phyloP scores from a whole-genome alignment of 2,113 vertebrate species.

The Tricholaema leucomelas region DNA sequence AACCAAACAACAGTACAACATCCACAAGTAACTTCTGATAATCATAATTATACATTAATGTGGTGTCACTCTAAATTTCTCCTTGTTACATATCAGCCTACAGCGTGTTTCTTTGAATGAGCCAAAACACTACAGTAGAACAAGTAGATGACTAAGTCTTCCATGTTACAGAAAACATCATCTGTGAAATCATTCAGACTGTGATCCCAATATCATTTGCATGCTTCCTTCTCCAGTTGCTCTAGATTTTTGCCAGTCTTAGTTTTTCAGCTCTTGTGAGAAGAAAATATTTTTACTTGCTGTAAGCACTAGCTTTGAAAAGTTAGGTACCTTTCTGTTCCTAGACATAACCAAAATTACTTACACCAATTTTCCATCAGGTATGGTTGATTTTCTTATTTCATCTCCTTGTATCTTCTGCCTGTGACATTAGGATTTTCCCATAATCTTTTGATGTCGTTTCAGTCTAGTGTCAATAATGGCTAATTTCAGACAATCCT shows the following conservation, averaged over 20 bases:
- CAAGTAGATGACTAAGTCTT: background rate
- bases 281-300: conserved; percentile 1
- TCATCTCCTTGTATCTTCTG: background rate
- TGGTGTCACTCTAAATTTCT: background rate
- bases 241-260: background rate
- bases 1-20: background rate
- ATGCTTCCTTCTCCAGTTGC: background rate
- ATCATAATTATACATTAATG: background rate
- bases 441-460: background rate
- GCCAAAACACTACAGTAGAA: background rate
- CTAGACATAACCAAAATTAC: background rate
- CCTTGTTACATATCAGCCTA: background rate
- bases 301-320: background rate
- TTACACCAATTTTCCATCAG: background rate
- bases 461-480: background rate
- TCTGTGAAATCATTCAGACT: background rate
- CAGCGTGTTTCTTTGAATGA: background rate
- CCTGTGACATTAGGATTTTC: background rate
- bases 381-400: background rate
- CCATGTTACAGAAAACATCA: background rate
- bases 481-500: background rate
- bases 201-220: background rate
- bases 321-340: background rate
- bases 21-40: background rate
- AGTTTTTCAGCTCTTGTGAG: background rate